Evolutionary conservation across 2,113 vertebrate species (phyloP), one percentile per base, ranked within the genome.

Genomic region (Ploceus nigricollis): DNA sequence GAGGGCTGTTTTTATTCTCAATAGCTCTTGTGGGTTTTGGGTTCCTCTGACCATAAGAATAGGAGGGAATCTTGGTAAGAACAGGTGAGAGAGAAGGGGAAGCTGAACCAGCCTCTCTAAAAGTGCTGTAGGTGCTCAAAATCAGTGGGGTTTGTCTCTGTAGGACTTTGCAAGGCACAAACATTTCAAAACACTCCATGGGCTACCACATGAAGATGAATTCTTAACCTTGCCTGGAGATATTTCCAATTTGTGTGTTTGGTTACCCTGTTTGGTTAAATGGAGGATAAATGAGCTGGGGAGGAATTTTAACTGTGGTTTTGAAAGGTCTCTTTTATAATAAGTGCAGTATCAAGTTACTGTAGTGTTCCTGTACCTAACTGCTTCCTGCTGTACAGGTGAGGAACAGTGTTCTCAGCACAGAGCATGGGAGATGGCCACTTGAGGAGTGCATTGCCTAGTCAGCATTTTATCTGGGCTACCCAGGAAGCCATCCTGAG

Each of bases 301-400:
- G 40, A 68, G 75, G n/a, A 68, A 64, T 45, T 75, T 5, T 8
- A 3, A 53, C 18, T n/a, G 19, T 31, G 35, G 22, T 37, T 83
- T 82, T 25, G 14, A 24, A 50, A 47, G 7, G 4, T 28, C 5
- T 45, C 25, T 63, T 53, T 53, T 54, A 6, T 20, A 31, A 0
- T 12, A 70, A 76, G 12, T 60, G 25, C 24, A 40, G 18, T 84
- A 48, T 7, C 19, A 47, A 58, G 37, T 69, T 31, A 14, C 42
- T 48, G 1, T 1, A 4, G 4, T 21, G 17, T 28, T 89, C 1
- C 4, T 51, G 19, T n/a, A 6, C 30, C 9, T 25, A 7, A 27
- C 13, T 35, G 45, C n/a, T 75, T 82, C 39, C 39, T 90, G 56
- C 63, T 56, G 0, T 24, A 2, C 37, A 42, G 54, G 35, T 76